Evolutionary conservation across 2,797 vertebrate species (phyloP).

Genomic region (Mus spretus): DNA sequence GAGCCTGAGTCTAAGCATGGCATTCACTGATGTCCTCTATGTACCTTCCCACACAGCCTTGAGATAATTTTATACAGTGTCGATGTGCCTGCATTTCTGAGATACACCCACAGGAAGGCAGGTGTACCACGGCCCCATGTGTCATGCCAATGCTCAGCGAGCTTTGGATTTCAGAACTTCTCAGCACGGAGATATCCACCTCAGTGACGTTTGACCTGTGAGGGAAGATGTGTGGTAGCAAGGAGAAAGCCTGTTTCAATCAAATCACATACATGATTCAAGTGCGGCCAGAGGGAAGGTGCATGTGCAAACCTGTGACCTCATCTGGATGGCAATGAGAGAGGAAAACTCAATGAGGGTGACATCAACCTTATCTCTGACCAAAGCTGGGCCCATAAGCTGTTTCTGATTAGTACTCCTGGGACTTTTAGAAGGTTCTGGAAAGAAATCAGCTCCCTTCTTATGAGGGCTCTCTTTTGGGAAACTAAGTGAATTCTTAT

Average conservation of each 20-base stretch:
- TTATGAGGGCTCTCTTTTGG: constrained; percentile 34
- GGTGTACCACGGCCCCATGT: not conserved
- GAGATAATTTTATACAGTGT: not conserved
- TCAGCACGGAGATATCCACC: not conserved
- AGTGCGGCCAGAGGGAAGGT: no score
- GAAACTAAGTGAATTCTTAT: constrained; percentile 38
- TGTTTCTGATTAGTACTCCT: not conserved
- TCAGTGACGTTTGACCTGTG: rapidly evolving
- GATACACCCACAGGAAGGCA: not conserved
- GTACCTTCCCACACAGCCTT: not conserved
- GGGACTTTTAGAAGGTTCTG: constrained; percentile 14
- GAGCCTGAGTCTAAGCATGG: not conserved
- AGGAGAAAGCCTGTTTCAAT: not conserved
- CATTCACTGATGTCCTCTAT: not conserved
- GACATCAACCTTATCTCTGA: not conserved
- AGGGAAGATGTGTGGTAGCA: no score
- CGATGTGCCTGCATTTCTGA: not conserved
- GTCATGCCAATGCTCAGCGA: not conserved
- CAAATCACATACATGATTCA: not conserved
- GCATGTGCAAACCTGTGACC: not conserved
- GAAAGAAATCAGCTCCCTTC: not conserved
- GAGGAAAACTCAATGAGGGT: not conserved
- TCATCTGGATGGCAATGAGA: not conserved
- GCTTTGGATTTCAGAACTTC: not conserved
- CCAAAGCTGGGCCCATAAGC: not conserved